Evolutionary conservation across 2,113 vertebrate species (phyloP).

Genomic region (Mohoua ochrocephala): DNA sequence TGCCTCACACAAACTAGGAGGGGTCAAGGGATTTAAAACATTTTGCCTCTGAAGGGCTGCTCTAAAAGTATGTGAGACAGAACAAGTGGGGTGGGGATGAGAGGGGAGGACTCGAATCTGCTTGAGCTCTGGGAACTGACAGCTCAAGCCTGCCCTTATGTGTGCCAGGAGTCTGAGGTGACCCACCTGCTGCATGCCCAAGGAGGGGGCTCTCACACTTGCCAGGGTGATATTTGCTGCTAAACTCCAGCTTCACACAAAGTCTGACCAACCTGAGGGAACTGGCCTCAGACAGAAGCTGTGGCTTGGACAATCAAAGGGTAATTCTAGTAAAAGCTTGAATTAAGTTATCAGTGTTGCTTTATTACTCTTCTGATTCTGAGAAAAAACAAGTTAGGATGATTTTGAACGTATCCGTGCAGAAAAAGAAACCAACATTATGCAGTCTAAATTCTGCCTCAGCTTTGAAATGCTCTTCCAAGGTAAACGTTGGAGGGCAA

Average conservation of each 20-base stretch:
- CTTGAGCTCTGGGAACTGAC: not conserved
- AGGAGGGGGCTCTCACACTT: accelerated
- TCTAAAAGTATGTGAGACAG: not conserved
- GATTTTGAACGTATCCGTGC: not conserved
- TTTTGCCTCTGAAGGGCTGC: not conserved
- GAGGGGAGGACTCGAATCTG: not conserved
- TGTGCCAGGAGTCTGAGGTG: not conserved
- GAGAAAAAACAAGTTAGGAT: not conserved
- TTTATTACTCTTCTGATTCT: not conserved
- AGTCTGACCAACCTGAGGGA: not conserved
- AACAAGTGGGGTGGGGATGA: not conserved
- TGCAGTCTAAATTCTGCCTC: not conserved
- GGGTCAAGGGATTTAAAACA: not conserved
- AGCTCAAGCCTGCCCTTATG: not conserved
- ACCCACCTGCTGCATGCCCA: not conserved
- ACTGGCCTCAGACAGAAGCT: not conserved
- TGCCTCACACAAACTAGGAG: not conserved
- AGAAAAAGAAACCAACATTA: not conserved
- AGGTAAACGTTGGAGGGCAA: not conserved
- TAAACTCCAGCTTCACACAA: not conserved
- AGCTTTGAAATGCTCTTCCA: not conserved
- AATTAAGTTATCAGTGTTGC: not conserved
- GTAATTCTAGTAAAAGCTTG: not conserved
- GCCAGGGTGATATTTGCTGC: not conserved
- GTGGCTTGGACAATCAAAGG: not conserved